Evolutionary conservation across 2,113 vertebrate genomes (phyloP).

Genomic region (Etheostoma cragini): DNA sequence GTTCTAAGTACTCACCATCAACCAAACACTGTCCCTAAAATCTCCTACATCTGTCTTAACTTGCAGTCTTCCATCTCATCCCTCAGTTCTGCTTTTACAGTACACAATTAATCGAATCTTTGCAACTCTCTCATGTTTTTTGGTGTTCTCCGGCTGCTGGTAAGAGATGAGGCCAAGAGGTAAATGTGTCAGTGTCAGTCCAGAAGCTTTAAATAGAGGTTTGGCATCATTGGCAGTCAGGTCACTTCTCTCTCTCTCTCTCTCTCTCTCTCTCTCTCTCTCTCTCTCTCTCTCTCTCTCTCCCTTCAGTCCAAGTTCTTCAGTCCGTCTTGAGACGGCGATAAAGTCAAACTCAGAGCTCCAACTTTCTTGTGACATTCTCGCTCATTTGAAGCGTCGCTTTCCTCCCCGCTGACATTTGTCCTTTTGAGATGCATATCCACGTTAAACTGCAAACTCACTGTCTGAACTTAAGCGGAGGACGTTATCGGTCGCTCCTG

Average conservation of each 20-base stretch:
- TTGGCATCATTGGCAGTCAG: conserved; percentile 67
- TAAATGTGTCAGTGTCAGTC: conserved; percentile 57
- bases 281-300: conserved; percentile 12
- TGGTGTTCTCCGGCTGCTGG: conserved; percentile 19
- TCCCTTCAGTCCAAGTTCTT: conserved; percentile 41
- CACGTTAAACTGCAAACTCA: conserved; percentile 17
- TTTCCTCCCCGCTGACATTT: conserved; percentile 44
- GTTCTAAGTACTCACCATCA: neutral
- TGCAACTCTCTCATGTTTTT: conserved; percentile 3
- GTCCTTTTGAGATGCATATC: conserved; percentile 58
- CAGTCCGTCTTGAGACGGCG: conserved; percentile 58
- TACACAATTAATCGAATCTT: neutral
- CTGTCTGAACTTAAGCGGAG: conserved; percentile 27
- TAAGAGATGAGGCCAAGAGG: conserved; percentile 43
- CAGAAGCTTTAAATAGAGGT: conserved; percentile 61
- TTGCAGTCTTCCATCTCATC: neutral
- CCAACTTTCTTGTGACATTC: conserved; percentile 65
- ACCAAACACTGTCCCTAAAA: neutral
- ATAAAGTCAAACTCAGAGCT: conserved; percentile 54
- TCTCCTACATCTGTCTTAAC: neutral
- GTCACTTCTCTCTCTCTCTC: conserved; percentile 51
- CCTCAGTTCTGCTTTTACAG: neutral
- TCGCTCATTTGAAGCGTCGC: conserved; percentile 60
- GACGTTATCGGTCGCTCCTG: conserved; percentile 53
- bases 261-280: conserved; percentile 10